Evolutionary conservation across 2,113 vertebrate species (phyloP).

Genomic region (Suncus etruscus): DNA sequence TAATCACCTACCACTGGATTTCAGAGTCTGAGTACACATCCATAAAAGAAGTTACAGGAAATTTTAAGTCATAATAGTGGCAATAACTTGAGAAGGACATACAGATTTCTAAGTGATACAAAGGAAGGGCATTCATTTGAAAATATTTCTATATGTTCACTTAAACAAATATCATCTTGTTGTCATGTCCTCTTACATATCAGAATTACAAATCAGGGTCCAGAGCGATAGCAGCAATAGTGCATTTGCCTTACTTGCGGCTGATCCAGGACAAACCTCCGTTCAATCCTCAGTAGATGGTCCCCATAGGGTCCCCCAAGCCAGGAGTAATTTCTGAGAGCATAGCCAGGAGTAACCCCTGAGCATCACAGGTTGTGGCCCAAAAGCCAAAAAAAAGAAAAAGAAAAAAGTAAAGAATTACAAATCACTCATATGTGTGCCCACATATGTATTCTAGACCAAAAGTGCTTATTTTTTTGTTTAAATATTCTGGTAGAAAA

Average conservation of each 20-base stretch:
- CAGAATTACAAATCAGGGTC: too few species aligned
- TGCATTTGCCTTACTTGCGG: too few species aligned
- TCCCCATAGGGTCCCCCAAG: too few species aligned
- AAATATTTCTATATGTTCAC: constrained; percentile 17
- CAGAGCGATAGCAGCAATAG: too few species aligned
- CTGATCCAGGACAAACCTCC: too few species aligned
- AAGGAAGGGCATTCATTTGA: not conserved
- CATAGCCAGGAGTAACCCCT: too few species aligned
- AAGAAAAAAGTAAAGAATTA: not conserved
- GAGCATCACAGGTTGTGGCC: too few species aligned
- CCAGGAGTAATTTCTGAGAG: too few species aligned
- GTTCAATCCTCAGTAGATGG: too few species aligned
- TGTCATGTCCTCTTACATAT: too few species aligned
- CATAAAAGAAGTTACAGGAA: not conserved
- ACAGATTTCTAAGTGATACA: not conserved
- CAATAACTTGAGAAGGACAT: not conserved
- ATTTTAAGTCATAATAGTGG: not conserved
- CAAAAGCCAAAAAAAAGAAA: too few species aligned
- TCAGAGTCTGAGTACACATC: not conserved
- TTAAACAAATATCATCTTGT: not conserved
- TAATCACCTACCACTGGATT: not conserved
- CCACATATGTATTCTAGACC: not conserved
- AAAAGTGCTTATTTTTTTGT: not conserved
- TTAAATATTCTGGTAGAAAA: constrained; percentile 2
- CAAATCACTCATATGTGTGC: not conserved